phyloP scores from a whole-genome alignment of 2,888 invertebrate species.

The Galerucella pusilla region DNA sequence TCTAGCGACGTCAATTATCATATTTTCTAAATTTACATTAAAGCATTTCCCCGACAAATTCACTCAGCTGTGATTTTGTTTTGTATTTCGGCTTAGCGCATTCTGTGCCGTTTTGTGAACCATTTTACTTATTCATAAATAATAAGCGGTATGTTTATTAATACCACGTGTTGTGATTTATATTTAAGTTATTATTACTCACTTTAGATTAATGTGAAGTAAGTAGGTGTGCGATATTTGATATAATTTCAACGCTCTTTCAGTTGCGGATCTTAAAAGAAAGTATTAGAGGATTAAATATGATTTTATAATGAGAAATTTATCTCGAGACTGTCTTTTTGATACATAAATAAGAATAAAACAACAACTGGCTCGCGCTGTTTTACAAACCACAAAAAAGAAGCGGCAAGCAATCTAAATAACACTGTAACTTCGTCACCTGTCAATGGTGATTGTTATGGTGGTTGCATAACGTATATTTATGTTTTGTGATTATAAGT shows the following conservation, averaged over 20 bases:
- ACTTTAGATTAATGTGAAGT: constrained; percentile 20
- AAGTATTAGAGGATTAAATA: background rate
- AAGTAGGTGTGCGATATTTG: constrained; percentile 33
- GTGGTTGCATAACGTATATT: too few species aligned
- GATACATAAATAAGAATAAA: too few species aligned
- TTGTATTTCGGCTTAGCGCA: constrained; percentile 30
- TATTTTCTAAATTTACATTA: constrained; percentile 52
- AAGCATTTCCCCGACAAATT: constrained; percentile 53
- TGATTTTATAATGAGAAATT: background rate
- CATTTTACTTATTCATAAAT: constrained; percentile 44
- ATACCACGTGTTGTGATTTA: constrained; percentile 38
- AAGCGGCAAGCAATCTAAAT: too few species aligned
- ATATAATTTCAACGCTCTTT: constrained; percentile 21
- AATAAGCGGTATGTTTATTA: constrained; percentile 37
- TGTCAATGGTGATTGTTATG: too few species aligned
- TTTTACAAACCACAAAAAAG: too few species aligned
- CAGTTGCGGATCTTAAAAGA: background rate
- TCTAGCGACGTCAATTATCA: constrained; percentile 50
- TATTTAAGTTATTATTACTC: constrained; percentile 32
- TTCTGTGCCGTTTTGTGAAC: constrained; percentile 19
- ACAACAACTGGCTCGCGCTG: too few species aligned
- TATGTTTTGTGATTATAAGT: too few species aligned
- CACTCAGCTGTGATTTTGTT: constrained; percentile 48
- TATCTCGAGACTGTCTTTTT: too few species aligned
- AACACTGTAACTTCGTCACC: too few species aligned